Evolutionary conservation across 2,113 vertebrate species (phyloP), one percentile per base, ranked within the genome.

Genomic region (Bagarius yarrelli): DNA sequence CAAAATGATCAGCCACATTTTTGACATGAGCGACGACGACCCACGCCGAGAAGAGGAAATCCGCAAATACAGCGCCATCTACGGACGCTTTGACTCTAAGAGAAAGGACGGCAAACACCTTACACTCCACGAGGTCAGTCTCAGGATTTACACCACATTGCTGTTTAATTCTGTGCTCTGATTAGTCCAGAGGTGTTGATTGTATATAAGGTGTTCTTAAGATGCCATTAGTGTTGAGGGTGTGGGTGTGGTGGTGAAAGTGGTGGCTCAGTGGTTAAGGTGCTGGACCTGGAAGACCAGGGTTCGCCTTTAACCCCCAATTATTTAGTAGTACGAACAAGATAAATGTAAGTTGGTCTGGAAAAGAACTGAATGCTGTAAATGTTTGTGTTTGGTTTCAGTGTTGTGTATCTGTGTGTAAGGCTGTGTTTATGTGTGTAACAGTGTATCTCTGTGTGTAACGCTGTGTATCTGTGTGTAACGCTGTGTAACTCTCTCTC

Each of bases 1-100:
- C 77, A 98, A 98, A 89, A 98, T 98, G 97, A 95, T 99, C 3
- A 95, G 97, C 40, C 97, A 99, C 91, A 98, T 99, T 91, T 97
- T 99, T 50, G 96, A 98, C 36, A 94, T 99, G 95, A 91, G 90
- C 8, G 96, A 98, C 0, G 95, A 96, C 1, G 96, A 99, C 81
- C 96, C 96, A 0, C 95, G 93, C 76, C 91, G 95, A 84, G 96
- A 98, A 87, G 98, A 99, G 83, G 97, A 99, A 88, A 96, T 99
- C 61, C 94, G 98, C 23, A 99, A 99, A 85, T 99, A 97, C 90
- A 99, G 98, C 85, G 98, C 98, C 89, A 99, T 99, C 89, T 99
- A 99, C 36, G 98, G 98, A 52, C 93, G 98, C 40, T 99, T 99
- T 72, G 98, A 99, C 92, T 99, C 98, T 0, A 98, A 98, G 93